Percentiles rank a stretch among this genome's conserved stretches.
Evolutionary conservation across 2,888 invertebrate genomes (phyloP).

Genomic region (Leucozona laternaria): DNA sequence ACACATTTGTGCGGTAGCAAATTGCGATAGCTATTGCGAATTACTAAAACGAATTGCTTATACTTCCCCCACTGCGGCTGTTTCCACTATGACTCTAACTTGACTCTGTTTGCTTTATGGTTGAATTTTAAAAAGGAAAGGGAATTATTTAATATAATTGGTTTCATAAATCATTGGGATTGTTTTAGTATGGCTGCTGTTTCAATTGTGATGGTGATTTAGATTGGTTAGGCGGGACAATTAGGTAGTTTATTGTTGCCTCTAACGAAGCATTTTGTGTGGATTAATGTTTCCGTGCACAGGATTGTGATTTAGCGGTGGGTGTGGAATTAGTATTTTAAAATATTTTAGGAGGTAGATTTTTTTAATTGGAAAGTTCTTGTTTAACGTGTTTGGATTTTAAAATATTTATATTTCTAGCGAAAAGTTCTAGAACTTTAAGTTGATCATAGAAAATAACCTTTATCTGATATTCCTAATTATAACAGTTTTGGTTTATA

Average conservation of each 20-base stretch:
- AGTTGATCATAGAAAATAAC: no score
- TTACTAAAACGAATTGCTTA: not conserved
- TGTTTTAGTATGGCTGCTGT: slow-evolving; percentile 59
- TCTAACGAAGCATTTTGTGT: slow-evolving; percentile 49
- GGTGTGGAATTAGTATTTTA: not conserved
- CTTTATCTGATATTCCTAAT: no score
- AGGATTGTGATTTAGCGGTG: not conserved
- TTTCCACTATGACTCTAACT: not conserved
- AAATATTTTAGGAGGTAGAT: not conserved
- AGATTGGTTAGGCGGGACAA: slow-evolving; percentile 56
- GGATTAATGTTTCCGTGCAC: not conserved
- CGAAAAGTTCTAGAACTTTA: not conserved
- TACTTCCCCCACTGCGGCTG: not conserved
- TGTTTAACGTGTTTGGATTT: not conserved
- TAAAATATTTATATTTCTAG: not conserved
- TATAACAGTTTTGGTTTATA: no score
- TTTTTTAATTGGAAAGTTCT: not conserved
- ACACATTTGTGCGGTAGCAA: slow-evolving; percentile 5
- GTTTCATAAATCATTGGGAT: slow-evolving; percentile 71
- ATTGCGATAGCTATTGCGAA: slow-evolving; percentile 6
- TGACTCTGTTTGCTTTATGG: not conserved
- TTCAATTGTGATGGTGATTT: slow-evolving; percentile 62
- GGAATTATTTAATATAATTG: slow-evolving; percentile 71
- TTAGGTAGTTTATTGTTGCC: slow-evolving; percentile 64
- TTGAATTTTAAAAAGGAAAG: slow-evolving; percentile 13